Percentiles rank a stretch among this genome's conserved stretches.
These are phyloP conservation scores for Caenorhabditis sinica DNA, from an alignment of 2,888 invertebrate species.

Conservation along the genomic window DNA sequence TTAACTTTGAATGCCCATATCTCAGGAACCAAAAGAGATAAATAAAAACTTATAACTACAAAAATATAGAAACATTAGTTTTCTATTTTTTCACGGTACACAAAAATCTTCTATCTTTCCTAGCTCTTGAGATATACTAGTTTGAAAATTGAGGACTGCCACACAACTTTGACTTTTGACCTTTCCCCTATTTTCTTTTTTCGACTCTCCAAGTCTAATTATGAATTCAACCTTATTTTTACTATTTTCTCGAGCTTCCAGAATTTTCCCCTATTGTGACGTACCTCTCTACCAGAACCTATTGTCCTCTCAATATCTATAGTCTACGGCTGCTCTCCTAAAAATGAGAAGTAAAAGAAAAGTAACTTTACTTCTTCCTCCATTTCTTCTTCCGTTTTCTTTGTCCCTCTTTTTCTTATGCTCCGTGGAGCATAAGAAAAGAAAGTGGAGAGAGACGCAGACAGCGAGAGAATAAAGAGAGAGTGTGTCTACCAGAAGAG, in stretches of 20 bases:
- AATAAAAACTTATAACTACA: no score
- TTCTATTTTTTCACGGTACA: no score
- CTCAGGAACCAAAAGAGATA: no score
- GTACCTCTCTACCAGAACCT: background rate
- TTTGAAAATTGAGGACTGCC: background rate
- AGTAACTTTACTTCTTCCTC: slow-evolving; percentile 20
- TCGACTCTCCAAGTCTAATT: background rate
- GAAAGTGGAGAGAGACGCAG: background rate
- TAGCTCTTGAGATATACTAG: no score
- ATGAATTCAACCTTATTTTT: background rate
- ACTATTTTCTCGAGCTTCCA: background rate
- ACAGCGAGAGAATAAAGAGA: background rate
- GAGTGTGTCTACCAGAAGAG: slow-evolving; percentile 2
- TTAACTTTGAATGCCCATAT: no score
- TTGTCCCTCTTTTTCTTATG: slow-evolving; percentile 1
- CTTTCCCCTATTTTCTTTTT: background rate
- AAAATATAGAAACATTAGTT: no score
- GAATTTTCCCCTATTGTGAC: background rate
- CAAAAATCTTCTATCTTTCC: no score
- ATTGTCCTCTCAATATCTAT: background rate
- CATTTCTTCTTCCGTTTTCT: background rate
- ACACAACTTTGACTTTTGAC: background rate
- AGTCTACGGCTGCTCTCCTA: no score
- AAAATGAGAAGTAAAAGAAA: background rate
- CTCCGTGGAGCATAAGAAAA: slow-evolving; percentile 1